phyloP scores from a whole-genome alignment of 2,888 invertebrate species.

The Ecliptopera silaceata region DNA sequence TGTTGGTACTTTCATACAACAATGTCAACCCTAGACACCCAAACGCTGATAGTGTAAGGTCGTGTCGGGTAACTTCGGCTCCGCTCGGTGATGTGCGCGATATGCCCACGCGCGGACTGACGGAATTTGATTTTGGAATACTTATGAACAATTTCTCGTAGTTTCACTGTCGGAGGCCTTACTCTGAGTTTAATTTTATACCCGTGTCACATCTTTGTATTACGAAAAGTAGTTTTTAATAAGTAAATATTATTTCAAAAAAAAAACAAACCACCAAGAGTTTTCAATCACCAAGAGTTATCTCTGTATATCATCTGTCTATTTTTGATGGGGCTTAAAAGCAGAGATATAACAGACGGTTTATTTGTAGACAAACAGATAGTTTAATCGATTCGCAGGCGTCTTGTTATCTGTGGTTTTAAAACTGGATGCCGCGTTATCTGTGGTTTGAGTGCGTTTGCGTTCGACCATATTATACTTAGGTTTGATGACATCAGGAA shows the following conservation, averaged over 20 bases:
- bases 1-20: background rate
- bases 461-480: conserved; percentile 33
- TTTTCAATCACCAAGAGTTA: too few relatives aligned
- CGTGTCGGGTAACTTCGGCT: conserved; percentile 51
- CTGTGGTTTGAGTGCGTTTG: conserved; percentile 45
- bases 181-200: too few relatives aligned
- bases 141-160: conserved; percentile 9
- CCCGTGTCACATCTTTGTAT: too few relatives aligned
- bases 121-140: conserved; percentile 41
- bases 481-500: too few relatives aligned
- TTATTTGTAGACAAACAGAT: conserved; percentile 47
- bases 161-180: background rate
- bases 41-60: conserved; percentile 38
- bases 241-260: too few relatives aligned
- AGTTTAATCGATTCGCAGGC: conserved; percentile 66
- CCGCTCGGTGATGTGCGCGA: conserved; percentile 46
- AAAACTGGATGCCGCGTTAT: conserved; percentile 66
- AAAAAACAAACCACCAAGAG: too few relatives aligned
- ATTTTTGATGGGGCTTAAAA: conserved; percentile 34
- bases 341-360: conserved; percentile 39
- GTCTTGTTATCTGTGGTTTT: conserved; percentile 58
- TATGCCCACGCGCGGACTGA: conserved; percentile 60
- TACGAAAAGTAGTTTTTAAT: too few relatives aligned
- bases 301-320: conserved; percentile 27
- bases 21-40: conserved; percentile 19